A percentile compares a stretch with the other conserved stretches of the same genome.
Evolutionary conservation across 2,888 invertebrate species (phyloP).

Genomic region (Ennomos erosarius): DNA sequence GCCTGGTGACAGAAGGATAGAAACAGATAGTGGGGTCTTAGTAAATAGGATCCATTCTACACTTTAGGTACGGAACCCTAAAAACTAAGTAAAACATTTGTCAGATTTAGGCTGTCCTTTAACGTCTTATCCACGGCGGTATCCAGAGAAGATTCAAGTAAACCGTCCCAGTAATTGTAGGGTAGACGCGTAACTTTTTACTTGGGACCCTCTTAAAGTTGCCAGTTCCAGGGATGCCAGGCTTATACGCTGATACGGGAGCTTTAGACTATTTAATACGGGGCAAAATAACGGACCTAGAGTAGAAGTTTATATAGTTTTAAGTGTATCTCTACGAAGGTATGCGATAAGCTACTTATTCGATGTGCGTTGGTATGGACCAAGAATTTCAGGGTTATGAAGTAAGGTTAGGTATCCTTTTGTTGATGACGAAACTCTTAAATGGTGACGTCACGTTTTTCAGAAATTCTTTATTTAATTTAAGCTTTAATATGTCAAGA

Average conservation of each 20-base stretch:
- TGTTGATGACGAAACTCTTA: too few relatives aligned
- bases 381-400: too few relatives aligned
- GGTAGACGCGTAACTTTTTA: conserved; percentile 5
- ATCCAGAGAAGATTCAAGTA: conserved; percentile 6
- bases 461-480: too few relatives aligned
- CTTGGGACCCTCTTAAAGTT: conserved; percentile 14
- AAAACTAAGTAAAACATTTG: background rate
- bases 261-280: conserved; percentile 9
- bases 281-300: conserved; percentile 4
- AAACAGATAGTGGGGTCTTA: too few relatives aligned
- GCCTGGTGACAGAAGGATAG: too few relatives aligned
- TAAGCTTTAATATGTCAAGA: too few relatives aligned
- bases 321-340: conserved; percentile 6
- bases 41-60: too few relatives aligned
- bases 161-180: conserved; percentile 6
- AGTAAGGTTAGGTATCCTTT: too few relatives aligned
- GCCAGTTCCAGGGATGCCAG: conserved; percentile 11
- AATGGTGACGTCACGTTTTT: too few relatives aligned
- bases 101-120: background rate
- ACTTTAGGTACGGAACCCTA: too few relatives aligned
- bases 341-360: background rate
- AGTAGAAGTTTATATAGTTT: conserved; percentile 1
- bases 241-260: conserved; percentile 4
- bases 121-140: background rate
- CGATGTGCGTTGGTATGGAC: too few relatives aligned